Evolutionary conservation across 1,140 invertebrate genomes (phyloP).

Genomic region (Galleria mellonella): DNA sequence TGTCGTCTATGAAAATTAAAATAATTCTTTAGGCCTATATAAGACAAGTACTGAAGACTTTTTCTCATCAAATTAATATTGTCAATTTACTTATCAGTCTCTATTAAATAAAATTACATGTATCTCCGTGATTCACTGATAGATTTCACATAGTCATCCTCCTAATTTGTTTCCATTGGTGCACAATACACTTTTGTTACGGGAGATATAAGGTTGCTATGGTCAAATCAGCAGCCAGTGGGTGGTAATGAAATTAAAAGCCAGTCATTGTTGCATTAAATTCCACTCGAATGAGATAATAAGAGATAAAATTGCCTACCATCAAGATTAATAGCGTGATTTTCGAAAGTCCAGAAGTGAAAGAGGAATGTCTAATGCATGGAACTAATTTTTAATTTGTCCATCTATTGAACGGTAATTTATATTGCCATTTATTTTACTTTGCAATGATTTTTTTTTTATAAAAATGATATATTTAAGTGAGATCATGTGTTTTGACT

Average conservation of each 20-base stretch:
- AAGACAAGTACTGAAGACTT: no score
- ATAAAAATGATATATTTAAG: no score
- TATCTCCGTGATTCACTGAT: conserved; percentile 5
- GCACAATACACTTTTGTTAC: conserved; percentile 47
- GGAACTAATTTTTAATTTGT: conserved; percentile 4
- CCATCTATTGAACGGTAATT: background rate
- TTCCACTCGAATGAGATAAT: conserved; percentile 53
- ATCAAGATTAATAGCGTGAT: conserved; percentile 24
- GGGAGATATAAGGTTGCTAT: conserved; percentile 3
- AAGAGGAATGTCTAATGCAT: background rate
- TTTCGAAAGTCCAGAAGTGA: conserved; percentile 4
- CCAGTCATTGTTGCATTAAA: conserved; percentile 58
- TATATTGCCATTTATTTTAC: no score
- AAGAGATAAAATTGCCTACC: conserved; percentile 36
- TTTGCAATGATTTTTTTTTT: no score
- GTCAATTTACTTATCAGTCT: background rate
- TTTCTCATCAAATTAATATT: background rate
- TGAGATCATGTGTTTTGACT: no score
- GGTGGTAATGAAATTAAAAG: conserved; percentile 63
- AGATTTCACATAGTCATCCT: conserved; percentile 36
- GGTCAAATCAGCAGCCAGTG: conserved; percentile 18
- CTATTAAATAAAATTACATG: background rate
- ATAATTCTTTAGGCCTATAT: no score
- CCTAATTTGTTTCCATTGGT: conserved; percentile 49
- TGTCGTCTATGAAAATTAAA: no score